Evolutionary conservation across 2,113 vertebrate genomes (phyloP).

Genomic region (Dasypus novemcinctus): DNA sequence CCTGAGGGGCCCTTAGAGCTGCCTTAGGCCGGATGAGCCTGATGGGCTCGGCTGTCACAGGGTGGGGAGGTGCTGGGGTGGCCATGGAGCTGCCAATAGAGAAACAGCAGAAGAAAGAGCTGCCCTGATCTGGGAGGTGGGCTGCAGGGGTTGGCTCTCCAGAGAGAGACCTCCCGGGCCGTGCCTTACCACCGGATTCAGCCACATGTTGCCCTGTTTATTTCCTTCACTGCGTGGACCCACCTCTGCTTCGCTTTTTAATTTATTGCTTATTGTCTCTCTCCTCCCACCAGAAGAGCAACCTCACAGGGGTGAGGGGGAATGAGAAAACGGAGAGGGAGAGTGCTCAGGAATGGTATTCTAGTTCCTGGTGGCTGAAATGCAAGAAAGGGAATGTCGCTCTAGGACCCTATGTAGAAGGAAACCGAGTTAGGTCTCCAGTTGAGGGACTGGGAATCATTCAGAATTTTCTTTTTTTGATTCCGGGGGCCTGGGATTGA

Average conservation of each 20-base stretch:
- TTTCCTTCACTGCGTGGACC: background rate
- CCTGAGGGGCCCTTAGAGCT: background rate
- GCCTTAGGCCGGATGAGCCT: background rate
- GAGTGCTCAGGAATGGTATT: background rate
- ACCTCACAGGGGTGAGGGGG: background rate
- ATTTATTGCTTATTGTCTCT: background rate
- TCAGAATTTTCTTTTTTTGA: background rate
- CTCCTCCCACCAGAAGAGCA: background rate
- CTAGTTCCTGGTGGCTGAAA: background rate
- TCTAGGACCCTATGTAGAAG: background rate
- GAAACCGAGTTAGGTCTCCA: background rate
- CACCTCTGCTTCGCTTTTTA: background rate
- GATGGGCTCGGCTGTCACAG: background rate
- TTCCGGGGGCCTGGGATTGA: no score
- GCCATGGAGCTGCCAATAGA: background rate
- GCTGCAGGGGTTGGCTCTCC: background rate
- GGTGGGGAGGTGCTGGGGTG: rapidly evolving
- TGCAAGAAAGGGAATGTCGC: background rate
- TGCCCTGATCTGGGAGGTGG: background rate
- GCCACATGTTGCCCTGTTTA: background rate
- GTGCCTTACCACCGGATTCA: background rate
- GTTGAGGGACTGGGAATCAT: background rate
- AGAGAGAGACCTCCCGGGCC: background rate
- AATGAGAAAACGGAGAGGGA: background rate
- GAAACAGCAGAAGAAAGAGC: background rate